These are phyloP conservation scores for Geopemphigus sp. DNA, from an alignment of 1,140 invertebrate genomes.

Conservation along the genomic window DNA sequence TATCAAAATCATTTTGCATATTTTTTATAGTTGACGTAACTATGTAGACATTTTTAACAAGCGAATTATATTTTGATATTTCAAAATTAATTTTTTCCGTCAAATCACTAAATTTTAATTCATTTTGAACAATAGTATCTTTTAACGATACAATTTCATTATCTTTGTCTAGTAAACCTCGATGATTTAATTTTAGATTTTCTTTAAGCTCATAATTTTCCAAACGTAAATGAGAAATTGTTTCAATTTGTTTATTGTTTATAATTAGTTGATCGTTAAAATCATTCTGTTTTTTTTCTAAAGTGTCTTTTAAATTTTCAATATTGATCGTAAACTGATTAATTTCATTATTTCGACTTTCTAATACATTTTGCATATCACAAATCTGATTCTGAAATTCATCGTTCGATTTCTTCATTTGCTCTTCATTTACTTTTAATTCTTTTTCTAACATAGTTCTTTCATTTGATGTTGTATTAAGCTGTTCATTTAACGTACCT, in stretches of 20 bases:
- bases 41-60: neutral
- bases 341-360: neutral
- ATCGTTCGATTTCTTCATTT: neutral
- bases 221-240: neutral
- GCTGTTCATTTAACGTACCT: neutral
- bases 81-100: neutral
- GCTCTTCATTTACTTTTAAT: neutral
- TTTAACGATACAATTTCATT: slow-evolving; percentile 1
- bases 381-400: neutral
- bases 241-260: slow-evolving; percentile 4
- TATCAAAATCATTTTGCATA: neutral
- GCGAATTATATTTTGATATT: neutral
- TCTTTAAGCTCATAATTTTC: slow-evolving; percentile 17
- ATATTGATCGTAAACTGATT: neutral
- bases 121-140: neutral
- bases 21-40: neutral
- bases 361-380: slow-evolving; percentile 12
- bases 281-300: slow-evolving; percentile 37
- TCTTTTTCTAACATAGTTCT: neutral
- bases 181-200: neutral
- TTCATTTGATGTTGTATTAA: neutral
- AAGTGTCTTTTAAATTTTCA: neutral
- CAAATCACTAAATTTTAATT: neutral
- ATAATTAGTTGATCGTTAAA: neutral
- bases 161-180: neutral